Conservation (phyloP, 2,888 invertebrate species). For the Lithophane leautieri region DNA sequence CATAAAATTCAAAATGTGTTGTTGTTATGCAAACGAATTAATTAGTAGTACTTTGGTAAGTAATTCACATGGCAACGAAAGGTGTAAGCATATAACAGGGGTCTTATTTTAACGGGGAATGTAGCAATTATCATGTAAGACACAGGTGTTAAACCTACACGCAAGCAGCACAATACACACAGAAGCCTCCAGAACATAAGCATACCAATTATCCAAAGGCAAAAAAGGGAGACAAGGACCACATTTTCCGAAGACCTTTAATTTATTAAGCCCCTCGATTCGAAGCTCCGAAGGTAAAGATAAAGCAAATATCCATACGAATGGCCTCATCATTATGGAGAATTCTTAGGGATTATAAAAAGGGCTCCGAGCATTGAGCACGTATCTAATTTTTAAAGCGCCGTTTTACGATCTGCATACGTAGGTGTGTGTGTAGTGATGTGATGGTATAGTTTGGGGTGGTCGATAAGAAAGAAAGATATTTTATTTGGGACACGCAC, state of each 20-base stretch:
- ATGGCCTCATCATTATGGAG: conserved; percentile 84
- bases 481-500: no score
- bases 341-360: conserved; percentile 88
- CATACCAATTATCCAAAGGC: conserved; percentile 23
- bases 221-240: conserved; percentile 45
- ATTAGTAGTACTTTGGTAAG: no score
- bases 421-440: conserved; percentile 66
- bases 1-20: no score
- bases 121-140: background rate
- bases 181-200: conserved; percentile 26
- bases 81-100: background rate
- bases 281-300: conserved; percentile 74
- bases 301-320: conserved; percentile 82
- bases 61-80: background rate
- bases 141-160: conserved; percentile 28
- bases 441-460: conserved; percentile 41
- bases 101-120: background rate
- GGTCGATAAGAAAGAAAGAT: conserved; percentile 28
- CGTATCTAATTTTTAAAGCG: conserved; percentile 86
- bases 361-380: conserved; percentile 75
- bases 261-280: conserved; percentile 59
- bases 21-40: no score
- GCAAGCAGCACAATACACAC: conserved; percentile 13
- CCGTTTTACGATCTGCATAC: conserved; percentile 84
- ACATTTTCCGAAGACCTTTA: conserved; percentile 62